These are phyloP conservation scores for Ptilorrhoa leucosticta DNA, from an alignment of 2,113 vertebrate genomes.

Conservation along the genomic window DNA sequence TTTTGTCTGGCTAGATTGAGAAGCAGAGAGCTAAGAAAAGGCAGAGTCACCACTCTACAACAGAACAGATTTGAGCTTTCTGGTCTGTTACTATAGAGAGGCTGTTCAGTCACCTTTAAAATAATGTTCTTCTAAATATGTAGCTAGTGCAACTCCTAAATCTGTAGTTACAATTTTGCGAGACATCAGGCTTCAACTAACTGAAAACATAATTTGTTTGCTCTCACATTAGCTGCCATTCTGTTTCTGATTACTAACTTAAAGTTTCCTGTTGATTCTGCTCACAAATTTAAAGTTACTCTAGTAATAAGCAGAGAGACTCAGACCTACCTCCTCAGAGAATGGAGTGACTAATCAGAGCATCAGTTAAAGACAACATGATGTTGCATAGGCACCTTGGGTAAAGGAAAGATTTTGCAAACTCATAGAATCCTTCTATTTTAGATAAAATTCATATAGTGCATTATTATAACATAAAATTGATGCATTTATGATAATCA, in stretches of 20 bases:
- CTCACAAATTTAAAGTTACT: not conserved
- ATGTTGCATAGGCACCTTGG: not conserved
- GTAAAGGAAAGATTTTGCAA: not conserved
- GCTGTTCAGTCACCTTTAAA: constrained; percentile 20
- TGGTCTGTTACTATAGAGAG: constrained; percentile 14
- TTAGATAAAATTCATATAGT: not conserved
- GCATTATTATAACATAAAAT: not conserved
- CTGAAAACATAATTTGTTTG: not conserved
- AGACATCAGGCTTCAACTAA: not conserved
- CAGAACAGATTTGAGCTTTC: constrained; percentile 8
- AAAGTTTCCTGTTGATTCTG: not conserved
- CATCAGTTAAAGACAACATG: not conserved
- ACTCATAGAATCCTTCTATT: not conserved
- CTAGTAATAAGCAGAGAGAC: not conserved
- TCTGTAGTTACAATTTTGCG: not conserved
- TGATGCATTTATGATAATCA: not conserved
- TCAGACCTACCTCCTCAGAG: not conserved
- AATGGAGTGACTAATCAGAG: not conserved
- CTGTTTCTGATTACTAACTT: constrained; percentile 22
- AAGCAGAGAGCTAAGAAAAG: not conserved
- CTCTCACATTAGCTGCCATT: constrained; percentile 22
- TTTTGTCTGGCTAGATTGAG: not conserved
- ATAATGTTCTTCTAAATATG: constrained; percentile 15
- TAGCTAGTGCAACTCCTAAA: not conserved
- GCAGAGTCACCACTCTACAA: not conserved